Base-by-base conservation (phyloP, 2,113 vertebrate genomes). In the Pavo muticus region DNA sequence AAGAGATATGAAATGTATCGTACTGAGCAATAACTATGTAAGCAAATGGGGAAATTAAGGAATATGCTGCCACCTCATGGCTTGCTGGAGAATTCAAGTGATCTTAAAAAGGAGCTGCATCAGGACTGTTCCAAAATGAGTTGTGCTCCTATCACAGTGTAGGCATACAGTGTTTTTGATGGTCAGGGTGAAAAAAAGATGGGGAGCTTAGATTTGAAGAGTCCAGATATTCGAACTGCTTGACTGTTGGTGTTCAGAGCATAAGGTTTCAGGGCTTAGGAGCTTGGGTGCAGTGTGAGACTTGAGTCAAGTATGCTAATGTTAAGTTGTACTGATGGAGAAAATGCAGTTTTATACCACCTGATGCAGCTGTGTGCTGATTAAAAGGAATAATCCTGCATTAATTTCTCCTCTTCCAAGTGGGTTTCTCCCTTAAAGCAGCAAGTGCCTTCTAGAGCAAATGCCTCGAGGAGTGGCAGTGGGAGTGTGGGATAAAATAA, bases 21-120 rank as follows among this genome's bases (percentile, higher is more conserved):
- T 68, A 13, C 64, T 87, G 42, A 82, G 70, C 48, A 75, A 6
- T 44, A 25, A 6, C 29, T 67, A 1, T 4, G 45, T 1, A 65
- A 67, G 25, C 24, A 73, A 48, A 70, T 4, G 1, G 37, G 27
- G 25, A 79, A 39, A 50, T 56, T 4, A 67, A 44, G 35, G 60
- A 54, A 37, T 21, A 3, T 71, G 42, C 56, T 96, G 88, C 81
- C 76, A 65, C 50, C 88, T 79, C 44, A 29, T 60, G 81, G 67
- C 27, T 70, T 82, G 14, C 35, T 82, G 71, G 14, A 35, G 61
- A 39, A 56, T 78, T 91, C 73, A 44, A 3, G 61, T 60, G 27
- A 32, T 32, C 12, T 39, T 78, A 45, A 20, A 61, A 74, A 70
- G 44, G 23, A 45, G 4, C 40, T 45, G 14, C 20, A 9, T 67